Evolutionary conservation across 64 coral and sea anemone genomes (phyloP).

Genomic region (Actinia tenebrosa): DNA sequence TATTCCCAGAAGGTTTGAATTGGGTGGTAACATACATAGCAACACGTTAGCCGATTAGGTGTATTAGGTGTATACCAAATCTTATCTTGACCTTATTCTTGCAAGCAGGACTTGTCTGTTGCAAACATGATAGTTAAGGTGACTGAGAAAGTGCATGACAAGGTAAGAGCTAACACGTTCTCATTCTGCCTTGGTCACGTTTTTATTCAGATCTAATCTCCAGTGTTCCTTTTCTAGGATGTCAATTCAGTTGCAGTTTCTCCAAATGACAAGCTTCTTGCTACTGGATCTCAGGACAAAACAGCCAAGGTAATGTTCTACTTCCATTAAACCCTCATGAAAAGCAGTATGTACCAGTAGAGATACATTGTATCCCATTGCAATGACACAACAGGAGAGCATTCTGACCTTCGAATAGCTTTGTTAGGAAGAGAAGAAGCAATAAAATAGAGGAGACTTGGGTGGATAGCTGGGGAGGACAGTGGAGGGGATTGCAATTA

Average conservation of each 20-base stretch:
- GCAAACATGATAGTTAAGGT: constrained; percentile 45
- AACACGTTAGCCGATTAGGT: too few relatives aligned
- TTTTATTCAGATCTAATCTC: background rate
- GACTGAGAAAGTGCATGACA: constrained; percentile 89
- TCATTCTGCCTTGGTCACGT: too few relatives aligned
- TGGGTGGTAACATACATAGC: too few relatives aligned
- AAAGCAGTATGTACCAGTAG: too few relatives aligned
- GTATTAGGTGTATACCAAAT: background rate
- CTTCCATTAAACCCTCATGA: background rate
- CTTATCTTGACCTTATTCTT: background rate
- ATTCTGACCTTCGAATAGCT: too few relatives aligned
- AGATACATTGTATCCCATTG: too few relatives aligned
- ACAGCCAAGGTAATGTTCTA: constrained; percentile 71
- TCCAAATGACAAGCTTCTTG: constrained; percentile 94
- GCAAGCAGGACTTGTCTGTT: background rate
- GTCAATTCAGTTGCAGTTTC: constrained; percentile 90
- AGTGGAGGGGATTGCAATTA: too few relatives aligned
- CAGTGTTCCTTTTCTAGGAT: constrained; percentile 33
- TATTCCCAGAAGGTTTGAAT: too few relatives aligned
- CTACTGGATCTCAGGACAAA: constrained; percentile 92
- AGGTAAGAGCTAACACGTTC: constrained; percentile 30
- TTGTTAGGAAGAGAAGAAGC: too few relatives aligned
- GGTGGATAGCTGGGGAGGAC: too few relatives aligned
- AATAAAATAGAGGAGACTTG: too few relatives aligned
- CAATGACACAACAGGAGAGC: too few relatives aligned